Conservation (phyloP, 1,140 invertebrate species). For the Galendromus occidentalis region DNA sequence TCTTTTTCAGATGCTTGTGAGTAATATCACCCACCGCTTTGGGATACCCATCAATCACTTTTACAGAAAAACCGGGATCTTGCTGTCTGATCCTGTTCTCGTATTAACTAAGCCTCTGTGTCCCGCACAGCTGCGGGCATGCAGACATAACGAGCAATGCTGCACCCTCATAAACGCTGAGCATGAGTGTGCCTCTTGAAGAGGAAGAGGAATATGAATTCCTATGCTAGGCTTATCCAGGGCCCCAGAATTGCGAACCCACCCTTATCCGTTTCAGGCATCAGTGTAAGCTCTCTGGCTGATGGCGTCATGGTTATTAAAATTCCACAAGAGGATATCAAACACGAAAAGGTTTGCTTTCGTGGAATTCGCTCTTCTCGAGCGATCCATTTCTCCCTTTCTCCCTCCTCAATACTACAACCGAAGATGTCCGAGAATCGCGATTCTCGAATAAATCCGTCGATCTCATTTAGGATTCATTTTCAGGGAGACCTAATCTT, state of each 20-base stretch:
- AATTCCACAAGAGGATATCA: neutral
- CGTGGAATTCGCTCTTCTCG: neutral
- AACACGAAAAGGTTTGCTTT: neutral
- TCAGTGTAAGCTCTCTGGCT: slow-evolving; percentile 8
- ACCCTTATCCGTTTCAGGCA: neutral
- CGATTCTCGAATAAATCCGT: neutral
- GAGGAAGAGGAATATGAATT: no score
- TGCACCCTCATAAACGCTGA: no score
- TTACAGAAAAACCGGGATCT: no score
- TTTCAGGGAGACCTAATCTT: neutral
- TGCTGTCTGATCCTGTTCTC: no score
- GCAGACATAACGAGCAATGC: no score
- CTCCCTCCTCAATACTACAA: neutral
- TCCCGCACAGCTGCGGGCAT: no score
- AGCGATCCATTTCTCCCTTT: neutral
- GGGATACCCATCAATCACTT: no score
- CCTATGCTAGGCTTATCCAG: no score
- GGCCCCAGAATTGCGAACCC: no score
- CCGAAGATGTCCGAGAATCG: neutral
- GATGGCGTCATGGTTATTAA: slow-evolving; percentile 4
- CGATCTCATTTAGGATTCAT: neutral
- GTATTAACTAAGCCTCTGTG: no score
- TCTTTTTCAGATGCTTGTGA: slow-evolving; percentile 7
- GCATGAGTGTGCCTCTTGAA: no score
- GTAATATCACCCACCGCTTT: neutral